Conservation (phyloP, 1,140 invertebrate genomes). For the Cryptotermes secundus region DNA sequence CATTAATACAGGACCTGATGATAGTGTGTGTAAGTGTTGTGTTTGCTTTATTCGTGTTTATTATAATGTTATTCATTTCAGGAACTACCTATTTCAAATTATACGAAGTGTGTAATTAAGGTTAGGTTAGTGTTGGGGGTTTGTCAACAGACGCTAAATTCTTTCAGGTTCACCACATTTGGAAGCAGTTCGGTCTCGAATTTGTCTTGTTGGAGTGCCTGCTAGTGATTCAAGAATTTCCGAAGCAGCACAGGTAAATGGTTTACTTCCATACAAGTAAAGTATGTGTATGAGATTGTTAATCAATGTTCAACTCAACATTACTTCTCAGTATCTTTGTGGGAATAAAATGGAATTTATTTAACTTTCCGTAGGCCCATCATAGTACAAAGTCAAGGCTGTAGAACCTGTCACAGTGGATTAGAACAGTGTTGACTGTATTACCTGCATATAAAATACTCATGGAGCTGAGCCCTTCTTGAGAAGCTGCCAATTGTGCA, state of each 20-base stretch:
- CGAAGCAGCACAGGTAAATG: constrained; percentile 49
- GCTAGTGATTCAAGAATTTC: constrained; percentile 54
- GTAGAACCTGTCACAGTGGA: too few relatives aligned
- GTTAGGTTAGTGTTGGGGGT: not conserved
- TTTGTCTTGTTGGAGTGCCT: constrained; percentile 61
- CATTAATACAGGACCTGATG: not conserved
- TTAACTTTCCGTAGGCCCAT: too few relatives aligned
- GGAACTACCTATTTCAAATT: not conserved
- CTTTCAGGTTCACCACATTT: constrained; percentile 15
- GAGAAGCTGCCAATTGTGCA: too few relatives aligned
- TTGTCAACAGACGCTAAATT: not conserved
- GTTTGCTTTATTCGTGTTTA: not conserved
- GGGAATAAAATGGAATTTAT: too few relatives aligned
- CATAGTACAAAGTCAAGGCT: too few relatives aligned
- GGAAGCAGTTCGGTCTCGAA: constrained; percentile 42
- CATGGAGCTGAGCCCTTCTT: too few relatives aligned
- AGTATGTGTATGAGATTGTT: too few relatives aligned
- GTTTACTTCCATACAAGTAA: not conserved
- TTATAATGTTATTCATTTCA: not conserved
- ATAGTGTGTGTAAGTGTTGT: not conserved
- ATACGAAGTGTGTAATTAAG: not conserved
- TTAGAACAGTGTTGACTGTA: too few relatives aligned
- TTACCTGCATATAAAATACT: too few relatives aligned
- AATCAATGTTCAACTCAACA: too few relatives aligned
- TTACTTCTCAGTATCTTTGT: too few relatives aligned